Conservation (phyloP, 2,888 invertebrate genomes). For the Acanthococcus lagerstroemiae region DNA sequence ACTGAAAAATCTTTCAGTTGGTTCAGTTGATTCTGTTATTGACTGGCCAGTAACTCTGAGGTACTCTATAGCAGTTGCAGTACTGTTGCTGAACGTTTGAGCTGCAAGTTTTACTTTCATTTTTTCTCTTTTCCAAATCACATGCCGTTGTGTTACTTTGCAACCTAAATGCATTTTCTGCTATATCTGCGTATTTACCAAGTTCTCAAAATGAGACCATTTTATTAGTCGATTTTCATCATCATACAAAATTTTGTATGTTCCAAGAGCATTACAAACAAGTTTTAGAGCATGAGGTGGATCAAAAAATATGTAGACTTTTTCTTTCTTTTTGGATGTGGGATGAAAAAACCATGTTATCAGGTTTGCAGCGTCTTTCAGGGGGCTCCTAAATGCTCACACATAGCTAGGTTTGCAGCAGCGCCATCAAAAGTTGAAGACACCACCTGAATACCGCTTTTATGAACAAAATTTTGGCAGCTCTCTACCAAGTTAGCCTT, state of each 20-base stretch:
- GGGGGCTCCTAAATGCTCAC: not conserved
- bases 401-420: conserved; percentile 5
- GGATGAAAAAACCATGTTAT: not conserved
- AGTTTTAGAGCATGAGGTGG: not conserved
- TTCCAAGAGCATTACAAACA: not conserved
- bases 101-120: conserved; percentile 3
- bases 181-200: not conserved
- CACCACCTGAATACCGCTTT: conserved; percentile 16
- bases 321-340: not conserved
- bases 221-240: not conserved
- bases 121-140: not conserved
- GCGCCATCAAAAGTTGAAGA: conserved; percentile 32
- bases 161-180: not conserved
- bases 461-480: conserved; percentile 7
- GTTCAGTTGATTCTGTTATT: not conserved
- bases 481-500: conserved; percentile 5
- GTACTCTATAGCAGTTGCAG: not conserved
- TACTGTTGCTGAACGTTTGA: not conserved
- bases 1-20: conserved; percentile 3
- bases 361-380: not conserved
- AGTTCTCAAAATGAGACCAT: not conserved
- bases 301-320: not conserved
- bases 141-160: not conserved
- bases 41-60: not conserved
- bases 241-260: not conserved